These are phyloP conservation scores for Haplochromis burtoni DNA, from an alignment of 2,113 vertebrate genomes.

Conservation along the genomic window DNA sequence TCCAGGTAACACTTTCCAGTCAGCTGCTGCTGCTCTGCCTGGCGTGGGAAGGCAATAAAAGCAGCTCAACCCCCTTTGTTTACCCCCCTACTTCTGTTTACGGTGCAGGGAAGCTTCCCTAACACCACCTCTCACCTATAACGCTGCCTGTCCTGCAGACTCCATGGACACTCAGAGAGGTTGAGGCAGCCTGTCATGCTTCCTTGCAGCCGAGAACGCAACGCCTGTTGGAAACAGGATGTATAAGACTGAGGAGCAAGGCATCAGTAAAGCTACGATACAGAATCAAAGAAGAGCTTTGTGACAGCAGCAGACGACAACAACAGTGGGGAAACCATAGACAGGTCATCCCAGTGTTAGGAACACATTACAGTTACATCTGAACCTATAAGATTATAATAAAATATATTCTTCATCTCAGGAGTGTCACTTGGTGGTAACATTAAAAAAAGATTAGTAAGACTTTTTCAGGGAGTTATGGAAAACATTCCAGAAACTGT, in stretches of 20 bases:
- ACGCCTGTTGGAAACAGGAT: not conserved
- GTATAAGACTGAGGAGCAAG: not conserved
- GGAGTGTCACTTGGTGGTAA: fast-evolving
- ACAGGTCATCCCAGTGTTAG: not conserved
- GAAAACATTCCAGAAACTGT: not conserved
- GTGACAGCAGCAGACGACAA: not conserved
- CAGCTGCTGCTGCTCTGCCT: constrained; percentile 55
- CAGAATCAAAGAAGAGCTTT: not conserved
- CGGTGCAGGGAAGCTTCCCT: constrained; percentile 7
- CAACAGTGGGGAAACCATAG: not conserved
- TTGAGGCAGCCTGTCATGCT: not conserved
- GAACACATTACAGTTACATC: not conserved
- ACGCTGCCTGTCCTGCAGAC: constrained; percentile 15
- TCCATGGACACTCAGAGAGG: not conserved
- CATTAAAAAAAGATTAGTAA: not conserved
- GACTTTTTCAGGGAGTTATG: not conserved
- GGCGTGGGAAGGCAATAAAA: constrained; percentile 73
- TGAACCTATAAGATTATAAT: not conserved
- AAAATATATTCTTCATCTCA: not conserved
- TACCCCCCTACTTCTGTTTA: constrained; percentile 49
- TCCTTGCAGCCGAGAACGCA: constrained; percentile 3
- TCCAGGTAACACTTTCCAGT: constrained; percentile 70
- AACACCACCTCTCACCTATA: not conserved
- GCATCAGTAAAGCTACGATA: not conserved
- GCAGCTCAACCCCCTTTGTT: constrained; percentile 57